Percentiles rank a stretch among this genome's conserved stretches.
Evolutionary conservation across 53 echinoderm and acorn worm species (phyloP).

Genomic region (Patiria pectinifera): DNA sequence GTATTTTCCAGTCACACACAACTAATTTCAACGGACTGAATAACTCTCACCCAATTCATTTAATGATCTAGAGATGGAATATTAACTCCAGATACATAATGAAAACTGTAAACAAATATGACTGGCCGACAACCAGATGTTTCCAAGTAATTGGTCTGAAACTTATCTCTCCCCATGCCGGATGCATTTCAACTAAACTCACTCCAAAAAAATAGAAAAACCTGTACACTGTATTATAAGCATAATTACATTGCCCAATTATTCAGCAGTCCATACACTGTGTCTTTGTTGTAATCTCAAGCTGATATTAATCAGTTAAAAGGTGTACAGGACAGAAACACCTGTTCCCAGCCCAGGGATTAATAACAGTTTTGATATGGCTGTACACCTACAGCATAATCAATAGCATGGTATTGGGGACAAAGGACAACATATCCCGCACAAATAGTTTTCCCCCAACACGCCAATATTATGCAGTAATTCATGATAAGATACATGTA

Average conservation of each 20-base stretch:
- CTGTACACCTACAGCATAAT: constrained; percentile 19
- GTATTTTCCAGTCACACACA: constrained; percentile 16
- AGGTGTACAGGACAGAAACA: constrained; percentile 41
- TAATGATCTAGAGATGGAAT: constrained; percentile 36
- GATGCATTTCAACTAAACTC: background rate
- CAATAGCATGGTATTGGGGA: constrained; percentile 23
- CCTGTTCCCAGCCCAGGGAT: constrained; percentile 61
- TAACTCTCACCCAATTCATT: background rate
- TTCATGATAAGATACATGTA: background rate
- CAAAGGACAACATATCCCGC: constrained; percentile 8
- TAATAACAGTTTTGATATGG: constrained; percentile 24
- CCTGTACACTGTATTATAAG: background rate
- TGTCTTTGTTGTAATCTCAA: constrained; percentile 1
- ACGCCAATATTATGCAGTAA: background rate
- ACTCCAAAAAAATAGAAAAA: background rate
- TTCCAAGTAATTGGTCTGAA: constrained; percentile 37
- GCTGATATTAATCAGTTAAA: constrained; percentile 63
- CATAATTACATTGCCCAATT: background rate
- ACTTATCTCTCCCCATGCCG: constrained; percentile 15
- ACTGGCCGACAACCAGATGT: constrained; percentile 39
- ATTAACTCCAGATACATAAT: constrained; percentile 29
- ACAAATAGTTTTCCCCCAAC: background rate
- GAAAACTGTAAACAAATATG: constrained; percentile 20
- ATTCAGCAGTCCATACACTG: background rate
- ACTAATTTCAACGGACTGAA: constrained; percentile 1